Percentiles rank a stretch among this genome's conserved stretches.
Conservation (phyloP, 2,888 invertebrate genomes). For the Byasa hedistus region DNA sequence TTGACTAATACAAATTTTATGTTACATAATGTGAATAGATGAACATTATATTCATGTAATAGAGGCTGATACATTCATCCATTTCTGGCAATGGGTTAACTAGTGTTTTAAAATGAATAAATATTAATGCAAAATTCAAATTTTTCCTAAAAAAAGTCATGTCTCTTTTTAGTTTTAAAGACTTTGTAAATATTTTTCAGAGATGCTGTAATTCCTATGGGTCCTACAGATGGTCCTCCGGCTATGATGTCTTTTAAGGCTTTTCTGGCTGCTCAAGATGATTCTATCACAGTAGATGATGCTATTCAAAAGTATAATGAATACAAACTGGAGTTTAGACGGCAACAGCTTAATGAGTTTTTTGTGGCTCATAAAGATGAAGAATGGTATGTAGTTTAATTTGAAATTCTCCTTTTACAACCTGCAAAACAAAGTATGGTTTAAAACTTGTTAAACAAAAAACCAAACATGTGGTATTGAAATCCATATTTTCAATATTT, state of each 20-base stretch:
- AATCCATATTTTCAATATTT: not conserved
- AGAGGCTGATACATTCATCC: no score
- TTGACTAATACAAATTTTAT: no score
- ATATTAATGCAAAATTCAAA: no score
- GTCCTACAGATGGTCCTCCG: constrained; percentile 87
- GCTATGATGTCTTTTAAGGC: constrained; percentile 98
- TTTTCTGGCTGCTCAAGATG: constrained; percentile 97
- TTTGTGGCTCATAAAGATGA: constrained; percentile 99
- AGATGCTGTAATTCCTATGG: constrained; percentile 75
- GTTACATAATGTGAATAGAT: no score
- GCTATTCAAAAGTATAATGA: constrained; percentile 98
- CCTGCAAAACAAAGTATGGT: constrained; percentile 5
- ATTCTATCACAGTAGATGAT: constrained; percentile 97
- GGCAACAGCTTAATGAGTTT: constrained; percentile 98
- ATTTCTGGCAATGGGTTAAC: no score
- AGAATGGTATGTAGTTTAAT: constrained; percentile 91
- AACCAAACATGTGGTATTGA: not conserved
- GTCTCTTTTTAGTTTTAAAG: no score
- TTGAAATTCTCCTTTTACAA: constrained; percentile 13
- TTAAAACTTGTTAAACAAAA: not conserved
- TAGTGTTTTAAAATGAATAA: no score
- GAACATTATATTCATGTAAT: no score
- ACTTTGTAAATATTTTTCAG: constrained; percentile 45
- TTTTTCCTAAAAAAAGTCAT: no score
- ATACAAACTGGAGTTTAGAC: constrained; percentile 97